Evolutionary conservation across 2,797 vertebrate species (phyloP), one percentile per base, ranked within the genome.

Genomic region (Lerista edwardsae): DNA sequence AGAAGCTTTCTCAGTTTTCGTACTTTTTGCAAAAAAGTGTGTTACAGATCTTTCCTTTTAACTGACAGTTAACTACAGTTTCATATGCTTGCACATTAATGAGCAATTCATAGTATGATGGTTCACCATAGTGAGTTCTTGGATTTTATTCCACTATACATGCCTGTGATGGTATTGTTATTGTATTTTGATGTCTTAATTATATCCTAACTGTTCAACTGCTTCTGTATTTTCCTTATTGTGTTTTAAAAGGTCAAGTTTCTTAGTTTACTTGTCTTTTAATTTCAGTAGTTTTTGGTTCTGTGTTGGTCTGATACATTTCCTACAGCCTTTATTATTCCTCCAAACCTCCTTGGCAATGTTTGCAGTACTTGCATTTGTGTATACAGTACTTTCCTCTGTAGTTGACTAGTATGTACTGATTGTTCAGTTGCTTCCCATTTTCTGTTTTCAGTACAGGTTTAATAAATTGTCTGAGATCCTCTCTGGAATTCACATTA

Each of bases 261-360:
- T 83, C 86, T 86, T 71, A 85, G 78, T 59, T 87, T 90, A 12
- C 76, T 89, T 59, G n/a, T 90, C 86, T 39, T 91, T 93, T 77
- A 88, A 80, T 79, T 89, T 92, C 74, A 89, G 83, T 93, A 89
- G 88, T 92, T 93, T 91, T 92, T 85, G 76, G 59, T 68, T 17
- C 62, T 36, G 79, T 41, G 64, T 88, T 44, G 83, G 65, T 79
- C 79, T 86, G 79, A 91, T 91, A 87, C 80, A 68, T 39, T 76
- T 64, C 15, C 25, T 15, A 27, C 29, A 34, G 47, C 65, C n/a
- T 36, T 69, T 65, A 51, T 79, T 17, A 55, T 80, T 55, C 23
- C 12, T 69, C 23, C 27, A 25, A 27, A 69, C 80, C 74, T 61
- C 81, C 64, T 36, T 80, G 65, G 84, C 69, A 88, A 61, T 85